Evolutionary conservation across 2,797 vertebrate species (phyloP).

Genomic region (Centroberyx gerrardi): DNA sequence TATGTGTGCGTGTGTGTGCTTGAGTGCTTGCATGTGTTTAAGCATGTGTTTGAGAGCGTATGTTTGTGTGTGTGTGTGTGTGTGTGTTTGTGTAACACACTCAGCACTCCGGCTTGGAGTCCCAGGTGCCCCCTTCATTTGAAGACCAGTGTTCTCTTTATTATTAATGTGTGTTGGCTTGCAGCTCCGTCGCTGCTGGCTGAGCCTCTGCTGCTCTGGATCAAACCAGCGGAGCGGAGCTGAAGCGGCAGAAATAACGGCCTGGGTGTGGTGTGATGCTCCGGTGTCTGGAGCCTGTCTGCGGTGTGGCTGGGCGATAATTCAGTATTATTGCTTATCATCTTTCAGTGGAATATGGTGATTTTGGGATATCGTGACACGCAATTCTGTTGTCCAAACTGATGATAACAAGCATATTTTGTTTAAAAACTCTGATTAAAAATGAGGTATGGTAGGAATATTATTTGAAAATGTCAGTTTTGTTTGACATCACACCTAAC

Average conservation of each 20-base stretch:
- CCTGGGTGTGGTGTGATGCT: conserved; percentile 10
- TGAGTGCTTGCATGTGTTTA: conserved; percentile 1
- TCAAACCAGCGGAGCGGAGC: conserved; percentile 20
- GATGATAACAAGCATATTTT: too few relatives aligned
- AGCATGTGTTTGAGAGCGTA: neutral
- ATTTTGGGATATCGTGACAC: too few relatives aligned
- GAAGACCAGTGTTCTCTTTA: conserved; percentile 59
- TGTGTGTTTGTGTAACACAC: conserved; percentile 30
- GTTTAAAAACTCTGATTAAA: too few relatives aligned
- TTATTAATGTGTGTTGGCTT: conserved; percentile 62
- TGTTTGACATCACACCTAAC: too few relatives aligned
- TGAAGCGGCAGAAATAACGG: conserved; percentile 35
- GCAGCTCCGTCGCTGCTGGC: conserved; percentile 13
- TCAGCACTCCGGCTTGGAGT: conserved; percentile 32
- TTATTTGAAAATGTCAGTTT: too few relatives aligned
- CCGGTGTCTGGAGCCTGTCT: too few relatives aligned
- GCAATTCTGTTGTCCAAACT: too few relatives aligned
- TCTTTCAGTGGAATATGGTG: too few relatives aligned
- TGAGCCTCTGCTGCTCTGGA: conserved; percentile 28
- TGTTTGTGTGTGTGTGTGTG: neutral
- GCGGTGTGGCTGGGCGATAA: too few relatives aligned
- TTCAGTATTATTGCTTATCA: too few relatives aligned
- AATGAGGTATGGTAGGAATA: too few relatives aligned
- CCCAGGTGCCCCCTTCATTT: conserved; percentile 57
- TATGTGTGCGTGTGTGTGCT: neutral